Base-by-base conservation (phyloP, 2,888 invertebrate genomes). In the Stictocephala bisonia region DNA sequence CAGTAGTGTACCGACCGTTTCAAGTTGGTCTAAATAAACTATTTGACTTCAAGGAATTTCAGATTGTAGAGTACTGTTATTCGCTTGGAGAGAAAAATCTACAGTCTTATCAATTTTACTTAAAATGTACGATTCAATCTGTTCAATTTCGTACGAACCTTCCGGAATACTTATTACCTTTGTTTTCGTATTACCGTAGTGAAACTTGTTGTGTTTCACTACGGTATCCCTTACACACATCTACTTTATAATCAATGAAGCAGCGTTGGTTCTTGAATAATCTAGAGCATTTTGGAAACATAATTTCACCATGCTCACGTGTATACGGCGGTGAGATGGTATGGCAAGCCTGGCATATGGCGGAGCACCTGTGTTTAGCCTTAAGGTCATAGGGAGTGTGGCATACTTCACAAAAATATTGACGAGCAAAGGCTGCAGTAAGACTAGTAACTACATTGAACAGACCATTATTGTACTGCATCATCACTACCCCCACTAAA, bases 391-490 rank as follows among this genome's bases (percentile, higher is more conserved):
- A 80, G 0, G 78, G 76, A 11, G 72, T 66, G 50, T 78, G 74
- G 70, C 80, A 80, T 26, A 44, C 27, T 58, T 78, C 78, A 67
- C 80, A 81, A 60, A 72, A 79, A 73, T 80, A 81, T 1, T 7
- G 31, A 35, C 76, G 76, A 7, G 72, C 72, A 53, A 80, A 79
- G 7, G 78, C 77, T 7, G 78, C 76, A 3, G 79, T 79, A 9
- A 79, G 58, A 35, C 77, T 78, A 1, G 72, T 77, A 11, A 79
- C 78, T 2, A 80, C 78, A 60, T 80, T 79, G 50, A 73, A 76
- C 29, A 75, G 80, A 6, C 72, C 58, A 4, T 79, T 31, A 41
- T 77, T 73, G 68, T 75, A 76, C 9, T n/a, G 44, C 13, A 29
- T 66, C 22, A 2, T 26, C 40, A 18, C 9, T 60, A 1, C n/a